Evolutionary conservation across 2,113 vertebrate genomes (phyloP).

Genomic region (Callithrix jacchus): DNA sequence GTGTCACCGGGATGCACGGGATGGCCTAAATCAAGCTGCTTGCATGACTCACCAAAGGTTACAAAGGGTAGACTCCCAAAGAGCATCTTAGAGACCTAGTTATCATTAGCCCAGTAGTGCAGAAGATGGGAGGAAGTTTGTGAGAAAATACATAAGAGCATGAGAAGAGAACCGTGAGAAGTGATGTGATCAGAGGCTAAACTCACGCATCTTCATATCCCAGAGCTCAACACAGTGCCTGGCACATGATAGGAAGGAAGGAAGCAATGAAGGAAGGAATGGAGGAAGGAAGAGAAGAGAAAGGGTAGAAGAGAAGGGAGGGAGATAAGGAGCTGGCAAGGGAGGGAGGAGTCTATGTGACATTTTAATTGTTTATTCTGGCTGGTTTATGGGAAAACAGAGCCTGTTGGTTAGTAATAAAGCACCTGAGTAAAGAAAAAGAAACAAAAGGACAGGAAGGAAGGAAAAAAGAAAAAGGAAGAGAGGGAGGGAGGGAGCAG

Average conservation of each 20-base stretch:
- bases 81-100: neutral
- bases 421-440: neutral
- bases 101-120: neutral
- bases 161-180: neutral
- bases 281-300: neutral
- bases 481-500: neutral
- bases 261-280: too few relatives aligned
- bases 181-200: neutral
- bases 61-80: neutral
- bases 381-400: neutral
- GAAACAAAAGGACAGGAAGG: accelerated
- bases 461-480: too few relatives aligned
- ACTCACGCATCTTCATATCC: neutral
- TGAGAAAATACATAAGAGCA: neutral
- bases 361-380: neutral
- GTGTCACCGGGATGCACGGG: accelerated
- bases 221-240: neutral
- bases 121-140: neutral
- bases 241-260: neutral
- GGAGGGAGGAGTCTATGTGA: accelerated
- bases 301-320: too few relatives aligned
- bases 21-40: neutral
- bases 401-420: neutral
- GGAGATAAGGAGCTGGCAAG: neutral
- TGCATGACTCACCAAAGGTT: neutral